These are phyloP conservation scores for Chlorodrepanis virens DNA, from an alignment of 2,113 vertebrate species.

Conservation along the genomic window DNA sequence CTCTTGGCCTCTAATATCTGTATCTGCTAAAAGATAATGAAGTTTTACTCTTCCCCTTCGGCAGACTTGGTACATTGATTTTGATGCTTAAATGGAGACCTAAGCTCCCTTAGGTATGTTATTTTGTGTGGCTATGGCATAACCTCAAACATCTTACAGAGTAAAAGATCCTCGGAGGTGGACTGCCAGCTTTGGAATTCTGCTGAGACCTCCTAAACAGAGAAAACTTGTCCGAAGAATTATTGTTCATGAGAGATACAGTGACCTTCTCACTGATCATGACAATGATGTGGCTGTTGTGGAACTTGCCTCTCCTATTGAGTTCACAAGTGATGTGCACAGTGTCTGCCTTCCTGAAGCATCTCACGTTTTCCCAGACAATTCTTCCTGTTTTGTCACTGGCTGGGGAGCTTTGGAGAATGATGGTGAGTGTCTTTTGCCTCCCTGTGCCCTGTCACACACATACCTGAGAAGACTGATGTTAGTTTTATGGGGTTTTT, in stretches of 20 bases:
- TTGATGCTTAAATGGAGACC: not conserved
- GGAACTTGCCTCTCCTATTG: conserved; percentile 62
- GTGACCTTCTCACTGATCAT: not conserved
- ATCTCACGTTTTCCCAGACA: conserved; percentile 54
- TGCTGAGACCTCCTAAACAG: conserved; percentile 67
- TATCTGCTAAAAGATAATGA: not conserved
- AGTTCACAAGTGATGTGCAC: conserved; percentile 66
- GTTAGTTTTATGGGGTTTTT: not conserved
- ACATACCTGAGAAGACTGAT: not conserved
- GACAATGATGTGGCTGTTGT: conserved; percentile 71
- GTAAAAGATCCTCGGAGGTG: conserved; percentile 53
- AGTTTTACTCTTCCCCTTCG: not conserved
- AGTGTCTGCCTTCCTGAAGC: conserved; percentile 75
- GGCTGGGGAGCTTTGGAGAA: conserved; percentile 74
- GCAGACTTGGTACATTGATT: not conserved
- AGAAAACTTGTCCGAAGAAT: conserved; percentile 66
- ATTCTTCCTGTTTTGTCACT: conserved; percentile 72
- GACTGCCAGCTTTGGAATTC: conserved; percentile 76
- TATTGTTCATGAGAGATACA: conserved; percentile 67
- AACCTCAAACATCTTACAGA: conserved; percentile 48
- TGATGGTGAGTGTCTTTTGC: conserved; percentile 62
- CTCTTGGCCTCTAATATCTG: not conserved
- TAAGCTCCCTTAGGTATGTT: not conserved
- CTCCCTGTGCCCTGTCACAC: not conserved
- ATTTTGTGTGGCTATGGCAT: not conserved